Evolutionary conservation across 2,888 invertebrate genomes (phyloP).

Genomic region (Cerastoderma edule): DNA sequence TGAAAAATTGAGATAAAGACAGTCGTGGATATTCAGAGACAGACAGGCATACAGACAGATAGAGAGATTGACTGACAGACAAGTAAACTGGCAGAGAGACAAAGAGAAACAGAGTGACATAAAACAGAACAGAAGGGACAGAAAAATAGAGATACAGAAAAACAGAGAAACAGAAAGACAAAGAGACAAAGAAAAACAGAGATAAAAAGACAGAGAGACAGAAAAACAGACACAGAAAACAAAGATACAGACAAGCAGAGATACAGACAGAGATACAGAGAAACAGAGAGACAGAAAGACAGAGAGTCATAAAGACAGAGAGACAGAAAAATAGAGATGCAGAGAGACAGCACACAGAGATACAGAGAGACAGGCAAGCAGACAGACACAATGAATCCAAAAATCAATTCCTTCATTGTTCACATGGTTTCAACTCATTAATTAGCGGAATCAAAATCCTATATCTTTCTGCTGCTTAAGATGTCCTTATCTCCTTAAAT

Average conservation of each 20-base stretch:
- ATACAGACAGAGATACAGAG: constrained; percentile 6
- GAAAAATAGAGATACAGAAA: neutral
- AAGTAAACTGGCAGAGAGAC: neutral
- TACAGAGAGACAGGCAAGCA: neutral
- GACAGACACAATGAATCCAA: neutral
- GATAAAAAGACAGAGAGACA: neutral
- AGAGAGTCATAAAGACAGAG: neutral
- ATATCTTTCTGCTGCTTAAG: too few relatives aligned
- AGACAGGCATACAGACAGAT: constrained; percentile 9
- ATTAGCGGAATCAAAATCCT: too few relatives aligned
- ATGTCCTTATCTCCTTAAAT: too few relatives aligned
- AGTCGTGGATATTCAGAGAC: constrained; percentile 14
- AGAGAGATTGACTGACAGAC: neutral
- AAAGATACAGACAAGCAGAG: neutral
- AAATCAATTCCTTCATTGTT: too few relatives aligned
- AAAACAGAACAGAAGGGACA: neutral
- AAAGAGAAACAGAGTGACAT: neutral
- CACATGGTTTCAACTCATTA: too few relatives aligned
- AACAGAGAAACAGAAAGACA: constrained; percentile 1
- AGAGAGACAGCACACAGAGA: constrained; percentile 9
- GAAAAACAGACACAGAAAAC: neutral
- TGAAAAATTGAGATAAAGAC: constrained; percentile 10
- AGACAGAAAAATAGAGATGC: neutral
- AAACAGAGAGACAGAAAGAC: constrained; percentile 4
- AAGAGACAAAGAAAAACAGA: constrained; percentile 3